Evolutionary conservation across 2,888 invertebrate genomes (phyloP).

Genomic region (Gymnocheta viridis): DNA sequence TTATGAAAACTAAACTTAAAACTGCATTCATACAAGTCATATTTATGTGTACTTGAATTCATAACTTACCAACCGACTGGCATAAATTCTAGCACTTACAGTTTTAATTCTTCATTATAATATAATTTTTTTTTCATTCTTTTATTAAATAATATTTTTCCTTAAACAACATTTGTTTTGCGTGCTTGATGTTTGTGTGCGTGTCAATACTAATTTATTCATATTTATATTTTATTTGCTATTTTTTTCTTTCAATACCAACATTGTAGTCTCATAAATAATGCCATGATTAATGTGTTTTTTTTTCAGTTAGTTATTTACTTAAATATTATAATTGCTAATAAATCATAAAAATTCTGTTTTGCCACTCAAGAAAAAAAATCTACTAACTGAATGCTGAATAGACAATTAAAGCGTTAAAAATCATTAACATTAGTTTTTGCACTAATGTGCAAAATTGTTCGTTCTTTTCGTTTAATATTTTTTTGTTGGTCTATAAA

Average conservation of each 20-base stretch:
- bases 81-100: conserved; percentile 63
- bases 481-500: conserved; percentile 30
- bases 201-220: conserved; percentile 65
- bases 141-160: conserved; percentile 13
- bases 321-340: conserved; percentile 64
- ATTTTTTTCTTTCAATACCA: conserved; percentile 7
- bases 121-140: background rate
- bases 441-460: conserved; percentile 60
- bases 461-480: conserved; percentile 6
- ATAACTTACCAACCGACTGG: conserved; percentile 54
- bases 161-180: conserved; percentile 48
- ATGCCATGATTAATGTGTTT: conserved; percentile 64
- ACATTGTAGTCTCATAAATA: conserved; percentile 66
- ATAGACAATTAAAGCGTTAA: conserved; percentile 56
- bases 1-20: conserved; percentile 5
- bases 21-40: conserved; percentile 9
- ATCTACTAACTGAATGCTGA: background rate
- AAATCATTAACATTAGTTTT: conserved; percentile 62
- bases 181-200: conserved; percentile 59
- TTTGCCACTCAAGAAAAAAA: conserved; percentile 24
- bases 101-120: conserved; percentile 37
- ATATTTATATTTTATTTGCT: conserved; percentile 46
- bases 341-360: conserved; percentile 59
- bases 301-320: conserved; percentile 39
- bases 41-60: conserved; percentile 23